phyloP scores from a whole-genome alignment of 1,140 invertebrate species.

The Gerris buenoi region DNA sequence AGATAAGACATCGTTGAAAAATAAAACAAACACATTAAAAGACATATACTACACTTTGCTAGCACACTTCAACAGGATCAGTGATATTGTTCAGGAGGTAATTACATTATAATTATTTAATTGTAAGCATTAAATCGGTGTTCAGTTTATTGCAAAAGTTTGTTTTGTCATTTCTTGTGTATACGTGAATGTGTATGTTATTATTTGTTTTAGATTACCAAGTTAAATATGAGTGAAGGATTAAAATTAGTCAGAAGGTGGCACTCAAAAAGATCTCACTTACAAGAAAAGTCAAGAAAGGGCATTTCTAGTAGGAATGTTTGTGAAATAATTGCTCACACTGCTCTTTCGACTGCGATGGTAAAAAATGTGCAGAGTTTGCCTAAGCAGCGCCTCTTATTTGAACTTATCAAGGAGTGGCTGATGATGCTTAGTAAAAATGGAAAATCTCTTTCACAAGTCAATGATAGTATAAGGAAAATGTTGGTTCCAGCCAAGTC shows the following conservation, averaged over 20 bases:
- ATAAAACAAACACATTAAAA: conserved; percentile 9
- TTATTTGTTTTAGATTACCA: conserved; percentile 21
- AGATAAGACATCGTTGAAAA: conserved; percentile 7
- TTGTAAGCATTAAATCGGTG: too few relatives aligned
- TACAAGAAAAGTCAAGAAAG: background rate
- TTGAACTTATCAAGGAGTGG: conserved; percentile 26
- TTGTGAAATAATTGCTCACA: conserved; percentile 24
- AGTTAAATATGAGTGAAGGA: conserved; percentile 20
- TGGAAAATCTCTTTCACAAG: background rate
- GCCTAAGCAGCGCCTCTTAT: conserved; percentile 11
- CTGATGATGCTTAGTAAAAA: background rate
- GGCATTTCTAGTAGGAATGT: conserved; percentile 25
- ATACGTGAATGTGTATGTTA: too few relatives aligned
- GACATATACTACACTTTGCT: conserved; percentile 11
- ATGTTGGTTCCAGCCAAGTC: conserved; percentile 38
- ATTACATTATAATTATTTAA: conserved; percentile 2
- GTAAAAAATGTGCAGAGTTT: conserved; percentile 20
- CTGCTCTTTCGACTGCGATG: conserved; percentile 22
- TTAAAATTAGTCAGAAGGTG: conserved; percentile 16
- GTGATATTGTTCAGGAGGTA: conserved; percentile 15
- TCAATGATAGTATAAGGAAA: conserved; percentile 29
- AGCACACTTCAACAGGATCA: conserved; percentile 9
- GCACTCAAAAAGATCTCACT: conserved; percentile 13
- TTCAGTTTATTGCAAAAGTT: background rate
- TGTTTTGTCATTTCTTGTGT: too few relatives aligned